phyloP scores from a whole-genome alignment of 1,140 invertebrate species.

The Halyomorpha halys region DNA sequence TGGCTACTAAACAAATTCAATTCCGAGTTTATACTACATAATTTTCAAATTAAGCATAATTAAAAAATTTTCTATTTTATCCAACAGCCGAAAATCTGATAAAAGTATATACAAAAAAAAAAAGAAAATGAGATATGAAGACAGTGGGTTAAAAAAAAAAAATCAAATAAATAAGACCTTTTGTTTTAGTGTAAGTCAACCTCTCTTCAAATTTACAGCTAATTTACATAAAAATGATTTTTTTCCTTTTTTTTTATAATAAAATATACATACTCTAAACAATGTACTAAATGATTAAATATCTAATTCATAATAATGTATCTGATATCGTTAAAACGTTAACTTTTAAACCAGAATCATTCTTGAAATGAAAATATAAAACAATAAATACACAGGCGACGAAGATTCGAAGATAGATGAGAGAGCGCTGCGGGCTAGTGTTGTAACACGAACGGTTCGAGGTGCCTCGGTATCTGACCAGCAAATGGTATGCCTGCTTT shows the following conservation, averaged over 20 bases:
- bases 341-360: conserved; percentile 3
- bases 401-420: not conserved
- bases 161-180: not conserved
- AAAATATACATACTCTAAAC: conserved; percentile 17
- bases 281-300: conserved; percentile 10
- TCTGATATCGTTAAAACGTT: no score
- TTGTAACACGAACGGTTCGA: conserved; percentile 20
- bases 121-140: not conserved
- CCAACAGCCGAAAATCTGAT: no score
- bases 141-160: not conserved
- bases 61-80: no score
- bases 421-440: conserved; percentile 20
- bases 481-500: conserved; percentile 37
- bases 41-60: no score
- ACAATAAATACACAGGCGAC: conserved; percentile 8
- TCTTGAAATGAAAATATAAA: conserved; percentile 10
- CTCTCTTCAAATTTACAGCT: conserved; percentile 8
- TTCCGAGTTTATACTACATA: no score
- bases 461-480: conserved; percentile 12
- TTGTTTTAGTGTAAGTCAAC: not conserved
- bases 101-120: not conserved
- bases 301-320: not conserved
- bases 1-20: no score
- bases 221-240: conserved; percentile 15
- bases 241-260: conserved; percentile 9